Percentiles rank a stretch among this genome's conserved stretches.
Evolutionary conservation across 2,888 invertebrate genomes (phyloP).

Genomic region (Polydrusus tereticollis): DNA sequence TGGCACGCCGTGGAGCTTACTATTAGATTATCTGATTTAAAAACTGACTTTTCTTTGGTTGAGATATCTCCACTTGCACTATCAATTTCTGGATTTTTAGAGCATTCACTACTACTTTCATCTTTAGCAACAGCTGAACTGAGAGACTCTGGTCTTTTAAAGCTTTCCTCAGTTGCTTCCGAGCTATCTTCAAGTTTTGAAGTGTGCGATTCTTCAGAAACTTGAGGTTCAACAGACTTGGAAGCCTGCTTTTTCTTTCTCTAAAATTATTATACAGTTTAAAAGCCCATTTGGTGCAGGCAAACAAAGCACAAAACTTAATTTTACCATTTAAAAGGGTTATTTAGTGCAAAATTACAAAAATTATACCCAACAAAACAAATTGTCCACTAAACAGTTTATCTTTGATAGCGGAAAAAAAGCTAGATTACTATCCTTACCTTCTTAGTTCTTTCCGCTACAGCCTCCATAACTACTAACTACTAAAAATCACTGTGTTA

Average conservation of each 20-base stretch:
- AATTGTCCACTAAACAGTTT: no score
- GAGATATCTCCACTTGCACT: background rate
- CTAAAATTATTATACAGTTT: conserved; percentile 1
- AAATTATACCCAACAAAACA: no score
- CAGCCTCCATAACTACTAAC: conserved; percentile 14
- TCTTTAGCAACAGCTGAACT: background rate
- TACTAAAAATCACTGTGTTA: background rate
- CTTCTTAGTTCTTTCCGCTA: conserved; percentile 17
- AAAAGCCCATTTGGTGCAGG: no score
- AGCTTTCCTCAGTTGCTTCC: background rate
- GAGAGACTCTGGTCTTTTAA: background rate
- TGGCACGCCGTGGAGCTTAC: no score
- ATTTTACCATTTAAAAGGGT: no score
- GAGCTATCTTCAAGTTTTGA: background rate
- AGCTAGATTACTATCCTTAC: background rate
- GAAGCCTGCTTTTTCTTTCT: conserved; percentile 24
- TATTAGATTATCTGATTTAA: no score
- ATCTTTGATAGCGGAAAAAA: no score
- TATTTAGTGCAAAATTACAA: no score
- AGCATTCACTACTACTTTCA: background rate
- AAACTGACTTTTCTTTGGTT: no score
- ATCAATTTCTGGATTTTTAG: background rate
- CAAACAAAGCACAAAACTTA: no score
- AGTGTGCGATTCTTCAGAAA: background rate
- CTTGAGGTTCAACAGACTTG: background rate